Evolutionary conservation across 2,113 vertebrate species (phyloP), one percentile per base, ranked within the genome.

Genomic region (Jacana jacana): DNA sequence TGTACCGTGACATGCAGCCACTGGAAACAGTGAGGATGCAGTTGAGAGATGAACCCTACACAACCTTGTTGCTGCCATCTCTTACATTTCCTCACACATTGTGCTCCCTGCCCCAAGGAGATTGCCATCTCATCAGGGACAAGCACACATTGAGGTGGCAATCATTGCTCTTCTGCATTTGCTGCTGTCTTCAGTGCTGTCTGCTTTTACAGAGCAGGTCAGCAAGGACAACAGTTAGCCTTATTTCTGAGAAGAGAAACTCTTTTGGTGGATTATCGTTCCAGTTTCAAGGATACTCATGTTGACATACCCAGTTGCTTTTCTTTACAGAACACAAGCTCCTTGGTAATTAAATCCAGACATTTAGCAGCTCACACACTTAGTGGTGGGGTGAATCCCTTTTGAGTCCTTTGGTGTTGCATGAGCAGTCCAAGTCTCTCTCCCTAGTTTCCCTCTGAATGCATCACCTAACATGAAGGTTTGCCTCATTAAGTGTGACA

Each of bases 1-100:
- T 20, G 25, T 9, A 27, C 13, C 4, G 1, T 25, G 42, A 37
- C 0, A 0, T 12, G 8, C 30, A 40, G 46, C 28, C 78, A 5
- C 31, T 46, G 61, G 48, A 48, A 55, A 60, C 8, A 64, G 70
- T 22, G 42, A 85, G 30, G 44, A 24, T 33, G 66, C 31, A 17
- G 39, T 18, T 37, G 39, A n/a, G n/a, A 66, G 14, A 49, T 28
- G 44, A 81, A 54, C 51, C 46, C 25, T 46, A 33, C 24, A 52
- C 51, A 60, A 1, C 48, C 23, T 65, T 3, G 0, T 69, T 63
- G 37, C 70, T 84, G 37, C 31, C 1, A 0, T n/a, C 60, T 54
- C 42, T 31, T 28, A 17, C 1, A 1, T 24, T 63, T 78, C 17
- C 61, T 71, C n/a, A 3, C n/a, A n/a, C n/a, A n/a, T n/a, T n/a